A percentile compares a stretch with the other conserved stretches of the same genome.
Evolutionary conservation across 2,113 vertebrate species (phyloP).

Genomic region (Rhea pennata): DNA sequence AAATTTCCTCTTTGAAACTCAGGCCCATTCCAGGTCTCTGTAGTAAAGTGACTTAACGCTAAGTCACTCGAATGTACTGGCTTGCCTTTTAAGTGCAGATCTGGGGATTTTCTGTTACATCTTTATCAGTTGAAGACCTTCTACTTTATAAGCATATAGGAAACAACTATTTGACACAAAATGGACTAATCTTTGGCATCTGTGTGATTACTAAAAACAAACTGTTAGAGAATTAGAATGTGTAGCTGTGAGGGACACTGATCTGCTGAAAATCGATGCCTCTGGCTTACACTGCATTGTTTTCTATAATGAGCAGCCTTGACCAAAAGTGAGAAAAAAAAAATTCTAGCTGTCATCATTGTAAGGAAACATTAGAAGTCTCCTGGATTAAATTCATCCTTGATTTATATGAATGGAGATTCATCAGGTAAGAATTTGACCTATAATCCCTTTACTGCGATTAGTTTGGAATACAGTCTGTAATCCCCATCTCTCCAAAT

Average conservation of each 20-base stretch:
- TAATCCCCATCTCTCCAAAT: not conserved
- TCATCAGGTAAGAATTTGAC: not conserved
- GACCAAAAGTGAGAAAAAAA: not conserved
- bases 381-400: not conserved
- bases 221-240: slow-evolving; percentile 11
- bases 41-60: not conserved
- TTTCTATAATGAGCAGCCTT: not conserved
- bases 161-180: not conserved
- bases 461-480: slow-evolving; percentile 6
- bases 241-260: not conserved
- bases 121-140: not conserved
- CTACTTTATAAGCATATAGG: not conserved
- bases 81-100: not conserved
- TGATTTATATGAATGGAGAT: not conserved
- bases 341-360: slow-evolving; percentile 32
- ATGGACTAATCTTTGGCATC: not conserved
- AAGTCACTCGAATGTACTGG: not conserved
- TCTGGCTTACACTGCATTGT: slow-evolving; percentile 37
- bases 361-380: not conserved
- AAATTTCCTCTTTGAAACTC: not conserved
- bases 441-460: not conserved
- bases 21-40: not conserved
- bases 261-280: slow-evolving; percentile 46
- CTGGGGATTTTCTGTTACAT: not conserved
- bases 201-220: not conserved